These are phyloP conservation scores for Sebastes nivosus DNA, from an alignment of 2,797 vertebrate genomes.

Conservation along the genomic window DNA sequence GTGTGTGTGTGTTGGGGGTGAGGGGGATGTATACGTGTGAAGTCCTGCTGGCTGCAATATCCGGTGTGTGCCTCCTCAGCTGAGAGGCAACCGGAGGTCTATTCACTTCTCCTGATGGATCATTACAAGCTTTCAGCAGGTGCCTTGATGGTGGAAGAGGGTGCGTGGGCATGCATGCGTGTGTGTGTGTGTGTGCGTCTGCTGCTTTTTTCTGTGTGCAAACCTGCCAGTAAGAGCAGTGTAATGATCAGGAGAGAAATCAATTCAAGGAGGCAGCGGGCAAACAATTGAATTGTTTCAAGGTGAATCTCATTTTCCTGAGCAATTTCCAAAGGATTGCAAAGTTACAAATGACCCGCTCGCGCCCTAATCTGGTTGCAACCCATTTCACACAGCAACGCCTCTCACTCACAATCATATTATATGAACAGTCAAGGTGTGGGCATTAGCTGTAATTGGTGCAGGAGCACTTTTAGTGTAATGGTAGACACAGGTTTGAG, in stretches of 20 bases:
- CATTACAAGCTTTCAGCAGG: slow-evolving; percentile 60
- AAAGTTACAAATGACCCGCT: slow-evolving; percentile 57
- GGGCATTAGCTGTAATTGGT: slow-evolving; percentile 33
- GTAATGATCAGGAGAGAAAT: slow-evolving; percentile 64
- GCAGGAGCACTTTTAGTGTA: slow-evolving; percentile 39
- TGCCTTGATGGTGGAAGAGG: slow-evolving; percentile 17
- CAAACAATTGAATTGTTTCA: slow-evolving; percentile 77
- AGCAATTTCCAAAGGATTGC: slow-evolving; percentile 44
- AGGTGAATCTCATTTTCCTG: slow-evolving; percentile 70
- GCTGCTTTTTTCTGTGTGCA: slow-evolving; percentile 27
- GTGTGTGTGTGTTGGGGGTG: not conserved
- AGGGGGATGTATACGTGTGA: not conserved
- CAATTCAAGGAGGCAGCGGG: slow-evolving; percentile 63
- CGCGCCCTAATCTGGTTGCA: slow-evolving; percentile 56
- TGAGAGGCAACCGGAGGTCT: slow-evolving; percentile 49
- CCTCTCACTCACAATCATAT: slow-evolving; percentile 46
- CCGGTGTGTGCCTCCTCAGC: slow-evolving; percentile 14
- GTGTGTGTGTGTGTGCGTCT: not conserved
- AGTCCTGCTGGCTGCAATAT: slow-evolving; percentile 56
- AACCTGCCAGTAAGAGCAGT: slow-evolving; percentile 66
- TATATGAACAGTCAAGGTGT: slow-evolving; percentile 44
- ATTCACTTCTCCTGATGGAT: slow-evolving; percentile 54
- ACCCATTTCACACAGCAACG: slow-evolving; percentile 40
- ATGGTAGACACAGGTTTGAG: slow-evolving; percentile 30
- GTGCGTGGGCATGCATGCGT: not conserved